Conservation (phyloP, 2,888 invertebrate species). For the Silvanus unidentatus region DNA sequence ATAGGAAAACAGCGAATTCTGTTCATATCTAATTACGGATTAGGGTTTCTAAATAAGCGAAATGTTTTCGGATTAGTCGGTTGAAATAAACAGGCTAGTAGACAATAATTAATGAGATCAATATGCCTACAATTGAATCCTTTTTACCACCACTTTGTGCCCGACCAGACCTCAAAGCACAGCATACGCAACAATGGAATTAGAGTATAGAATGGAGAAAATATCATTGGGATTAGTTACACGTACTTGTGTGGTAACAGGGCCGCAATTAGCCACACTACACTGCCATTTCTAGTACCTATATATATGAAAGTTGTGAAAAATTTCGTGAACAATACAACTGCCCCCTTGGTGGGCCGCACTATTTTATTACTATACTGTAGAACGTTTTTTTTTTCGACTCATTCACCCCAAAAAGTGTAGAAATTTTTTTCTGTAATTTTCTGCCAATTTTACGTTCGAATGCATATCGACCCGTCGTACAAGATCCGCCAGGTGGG, state of each 20-base stretch:
- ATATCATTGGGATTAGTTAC: conserved; percentile 32
- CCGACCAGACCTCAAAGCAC: too few species aligned
- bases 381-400: conserved; percentile 37
- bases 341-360: conserved; percentile 27
- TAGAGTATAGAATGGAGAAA: too few species aligned
- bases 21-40: too few species aligned
- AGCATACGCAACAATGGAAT: too few species aligned
- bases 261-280: conserved; percentile 38
- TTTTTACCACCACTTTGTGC: too few species aligned
- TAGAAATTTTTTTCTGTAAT: conserved; percentile 35
- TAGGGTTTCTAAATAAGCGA: too few species aligned
- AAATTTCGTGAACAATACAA: conserved; percentile 7
- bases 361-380: conserved; percentile 7
- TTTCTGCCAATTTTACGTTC: conserved; percentile 44
- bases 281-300: conserved; percentile 34
- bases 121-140: too few species aligned
- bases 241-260: conserved; percentile 32
- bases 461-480: conserved; percentile 27
- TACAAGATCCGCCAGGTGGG: conserved; percentile 38
- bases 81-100: too few species aligned
- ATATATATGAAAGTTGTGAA: conserved; percentile 21
- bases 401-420: conserved; percentile 34
- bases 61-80: too few species aligned
- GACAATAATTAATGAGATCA: too few species aligned
- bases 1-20: too few species aligned